These are phyloP conservation scores for Lethocerus indicus DNA, from an alignment of 1,140 invertebrate genomes.

Conservation along the genomic window DNA sequence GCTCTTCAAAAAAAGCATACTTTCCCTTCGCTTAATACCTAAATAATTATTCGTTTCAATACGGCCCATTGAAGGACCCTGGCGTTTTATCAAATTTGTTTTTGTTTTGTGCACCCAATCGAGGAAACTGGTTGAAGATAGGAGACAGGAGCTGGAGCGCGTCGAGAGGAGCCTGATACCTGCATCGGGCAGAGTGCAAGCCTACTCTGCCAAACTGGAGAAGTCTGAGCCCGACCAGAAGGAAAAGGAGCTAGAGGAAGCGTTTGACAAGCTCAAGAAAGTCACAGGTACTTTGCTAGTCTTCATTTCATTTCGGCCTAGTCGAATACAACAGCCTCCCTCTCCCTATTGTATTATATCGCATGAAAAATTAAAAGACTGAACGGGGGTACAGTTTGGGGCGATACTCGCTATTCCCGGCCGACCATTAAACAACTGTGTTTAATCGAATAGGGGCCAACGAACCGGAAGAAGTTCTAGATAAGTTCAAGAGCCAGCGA, in stretches of 20 bases:
- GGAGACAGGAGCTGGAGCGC: constrained; percentile 2
- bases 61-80: too few relatives aligned
- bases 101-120: not conserved
- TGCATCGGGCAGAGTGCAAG: not conserved
- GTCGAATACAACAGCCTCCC: not conserved
- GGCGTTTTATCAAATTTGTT: constrained; percentile 15
- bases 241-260: constrained; percentile 3
- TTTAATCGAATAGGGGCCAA: too few relatives aligned
- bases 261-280: constrained; percentile 9
- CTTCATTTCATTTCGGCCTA: not conserved
- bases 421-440: too few relatives aligned
- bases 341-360: too few relatives aligned
- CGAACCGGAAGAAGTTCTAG: constrained; percentile 49
- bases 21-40: too few relatives aligned
- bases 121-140: constrained; percentile 10
- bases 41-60: too few relatives aligned
- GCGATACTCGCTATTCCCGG: too few relatives aligned
- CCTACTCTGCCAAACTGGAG: not conserved
- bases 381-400: too few relatives aligned
- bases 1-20: too few relatives aligned
- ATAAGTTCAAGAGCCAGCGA: constrained; percentile 49
- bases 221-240: not conserved
- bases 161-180: constrained; percentile 9
- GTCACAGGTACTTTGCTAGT: constrained; percentile 11
- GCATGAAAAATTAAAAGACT: too few relatives aligned